Percentiles rank a stretch among this genome's conserved stretches.
These are phyloP conservation scores for Patiria miniata DNA, from an alignment of 35 echinoderm and acorn worm species.

Conservation along the genomic window DNA sequence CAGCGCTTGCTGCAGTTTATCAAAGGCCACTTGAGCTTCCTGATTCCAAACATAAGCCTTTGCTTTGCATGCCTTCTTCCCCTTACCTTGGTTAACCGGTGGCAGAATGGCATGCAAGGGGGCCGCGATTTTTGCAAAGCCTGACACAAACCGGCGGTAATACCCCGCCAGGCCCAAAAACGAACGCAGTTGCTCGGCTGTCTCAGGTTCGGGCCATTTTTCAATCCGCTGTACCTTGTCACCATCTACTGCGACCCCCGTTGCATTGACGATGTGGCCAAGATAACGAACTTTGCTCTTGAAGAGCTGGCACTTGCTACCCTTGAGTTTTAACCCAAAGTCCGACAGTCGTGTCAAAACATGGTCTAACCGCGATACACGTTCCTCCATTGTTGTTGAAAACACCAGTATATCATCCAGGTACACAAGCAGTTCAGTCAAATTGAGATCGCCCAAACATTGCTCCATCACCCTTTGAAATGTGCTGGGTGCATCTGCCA, in stretches of 20 bases:
- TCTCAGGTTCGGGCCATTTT: constrained; percentile 50
- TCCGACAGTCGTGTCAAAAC: constrained; percentile 35
- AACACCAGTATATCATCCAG: constrained; percentile 82
- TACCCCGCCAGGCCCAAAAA: constrained; percentile 73
- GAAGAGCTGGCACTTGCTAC: constrained; percentile 59
- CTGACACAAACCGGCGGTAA: constrained; percentile 69
- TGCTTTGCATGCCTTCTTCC: background rate
- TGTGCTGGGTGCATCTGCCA: constrained; percentile 60
- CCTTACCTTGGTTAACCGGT: background rate
- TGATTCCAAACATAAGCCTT: constrained; percentile 8
- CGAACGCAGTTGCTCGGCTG: constrained; percentile 36
- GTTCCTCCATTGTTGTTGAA: constrained; percentile 64
- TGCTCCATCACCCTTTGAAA: constrained; percentile 68
- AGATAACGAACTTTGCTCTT: constrained; percentile 35
- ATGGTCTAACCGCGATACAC: constrained; percentile 42
- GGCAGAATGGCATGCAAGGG: constrained; percentile 66
- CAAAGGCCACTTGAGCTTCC: constrained; percentile 27
- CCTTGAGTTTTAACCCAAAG: constrained; percentile 62
- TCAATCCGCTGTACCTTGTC: constrained; percentile 57
- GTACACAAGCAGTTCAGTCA: constrained; percentile 59
- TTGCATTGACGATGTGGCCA: constrained; percentile 42
- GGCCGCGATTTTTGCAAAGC: constrained; percentile 68
- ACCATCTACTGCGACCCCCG: constrained; percentile 43
- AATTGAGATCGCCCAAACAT: constrained; percentile 54
- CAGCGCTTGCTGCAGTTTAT: background rate